These are phyloP conservation scores for Phytoseiulus persimilis DNA, from an alignment of 2,888 invertebrate species.

Conservation along the genomic window DNA sequence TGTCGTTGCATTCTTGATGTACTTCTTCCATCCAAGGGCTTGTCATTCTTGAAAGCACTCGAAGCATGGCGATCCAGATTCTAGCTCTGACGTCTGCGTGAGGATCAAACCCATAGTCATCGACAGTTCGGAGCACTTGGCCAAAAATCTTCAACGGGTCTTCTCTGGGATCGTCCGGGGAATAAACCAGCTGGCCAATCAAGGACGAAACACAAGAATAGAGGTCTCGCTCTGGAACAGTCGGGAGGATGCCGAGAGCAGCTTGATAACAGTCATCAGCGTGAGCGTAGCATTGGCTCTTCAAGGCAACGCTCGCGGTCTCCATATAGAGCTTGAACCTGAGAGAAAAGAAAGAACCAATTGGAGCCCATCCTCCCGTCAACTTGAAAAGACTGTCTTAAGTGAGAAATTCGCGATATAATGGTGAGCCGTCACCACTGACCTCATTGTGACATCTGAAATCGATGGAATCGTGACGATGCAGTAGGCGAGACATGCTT, in stretches of 20 bases:
- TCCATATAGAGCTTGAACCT: slow-evolving; percentile 36
- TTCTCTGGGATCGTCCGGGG: slow-evolving; percentile 23
- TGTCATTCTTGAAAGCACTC: slow-evolving; percentile 21
- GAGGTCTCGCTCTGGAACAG: background rate
- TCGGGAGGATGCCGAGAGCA: background rate
- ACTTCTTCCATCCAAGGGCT: slow-evolving; percentile 17
- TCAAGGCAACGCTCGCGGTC: slow-evolving; percentile 12
- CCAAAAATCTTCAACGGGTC: slow-evolving; percentile 1
- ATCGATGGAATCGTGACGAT: slow-evolving; percentile 96
- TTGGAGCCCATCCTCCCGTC: too few species aligned
- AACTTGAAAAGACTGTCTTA: background rate
- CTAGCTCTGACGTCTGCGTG: slow-evolving; percentile 12
- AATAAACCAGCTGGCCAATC: slow-evolving; percentile 17
- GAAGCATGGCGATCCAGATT: slow-evolving; percentile 19
- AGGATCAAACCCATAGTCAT: slow-evolving; percentile 19
- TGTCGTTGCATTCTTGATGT: slow-evolving; percentile 20
- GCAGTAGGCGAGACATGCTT: slow-evolving; percentile 86
- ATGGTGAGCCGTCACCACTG: slow-evolving; percentile 51
- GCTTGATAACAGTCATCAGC: slow-evolving; percentile 25
- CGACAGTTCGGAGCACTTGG: background rate
- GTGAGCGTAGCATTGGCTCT: slow-evolving; percentile 10
- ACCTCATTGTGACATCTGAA: slow-evolving; percentile 64
- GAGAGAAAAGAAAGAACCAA: background rate
- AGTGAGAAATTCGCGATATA: too few species aligned
- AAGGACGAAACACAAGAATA: slow-evolving; percentile 15